phyloP scores from a whole-genome alignment of 2,888 invertebrate species.

The Serrognathus titanus region DNA sequence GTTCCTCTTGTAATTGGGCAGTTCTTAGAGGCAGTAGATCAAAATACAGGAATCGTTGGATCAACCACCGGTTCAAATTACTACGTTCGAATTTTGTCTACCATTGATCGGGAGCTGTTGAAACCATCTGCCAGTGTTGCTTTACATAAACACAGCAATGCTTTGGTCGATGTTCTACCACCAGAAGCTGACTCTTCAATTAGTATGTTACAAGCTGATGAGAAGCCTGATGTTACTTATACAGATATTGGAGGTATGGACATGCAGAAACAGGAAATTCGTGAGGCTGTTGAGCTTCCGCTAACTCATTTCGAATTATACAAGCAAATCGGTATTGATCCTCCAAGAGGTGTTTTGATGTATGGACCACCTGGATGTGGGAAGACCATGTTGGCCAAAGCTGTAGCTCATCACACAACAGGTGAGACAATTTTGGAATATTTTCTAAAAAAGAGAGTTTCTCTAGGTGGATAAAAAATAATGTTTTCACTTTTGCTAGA shows the following conservation, averaged over 20 bases:
- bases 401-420: constrained; percentile 97
- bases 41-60: constrained; percentile 98
- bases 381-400: constrained; percentile 99
- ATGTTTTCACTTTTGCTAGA: too few species aligned
- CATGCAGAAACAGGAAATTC: constrained; percentile 98
- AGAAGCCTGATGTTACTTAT: constrained; percentile 96
- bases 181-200: constrained; percentile 99
- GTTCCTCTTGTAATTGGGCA: constrained; percentile 99
- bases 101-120: constrained; percentile 93
- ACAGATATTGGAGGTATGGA: constrained; percentile 99
- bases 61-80: constrained; percentile 99
- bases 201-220: constrained; percentile 96
- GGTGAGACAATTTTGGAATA: constrained; percentile 52
- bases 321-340: constrained; percentile 98
- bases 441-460: neutral
- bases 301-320: constrained; percentile 98
- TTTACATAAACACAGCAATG: constrained; percentile 98
- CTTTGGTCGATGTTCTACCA: constrained; percentile 97
- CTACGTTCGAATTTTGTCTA: constrained; percentile 96
- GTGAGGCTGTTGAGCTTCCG: constrained; percentile 97
- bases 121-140: constrained; percentile 99
- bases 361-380: constrained; percentile 99
- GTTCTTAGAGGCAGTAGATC: constrained; percentile 98
- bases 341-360: constrained; percentile 96
- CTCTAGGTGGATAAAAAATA: neutral